Percentiles rank a stretch among this genome's conserved stretches.
These are phyloP conservation scores for Corythornis leucogaster DNA, from an alignment of 2,797 vertebrate genomes.

Conservation along the genomic window DNA sequence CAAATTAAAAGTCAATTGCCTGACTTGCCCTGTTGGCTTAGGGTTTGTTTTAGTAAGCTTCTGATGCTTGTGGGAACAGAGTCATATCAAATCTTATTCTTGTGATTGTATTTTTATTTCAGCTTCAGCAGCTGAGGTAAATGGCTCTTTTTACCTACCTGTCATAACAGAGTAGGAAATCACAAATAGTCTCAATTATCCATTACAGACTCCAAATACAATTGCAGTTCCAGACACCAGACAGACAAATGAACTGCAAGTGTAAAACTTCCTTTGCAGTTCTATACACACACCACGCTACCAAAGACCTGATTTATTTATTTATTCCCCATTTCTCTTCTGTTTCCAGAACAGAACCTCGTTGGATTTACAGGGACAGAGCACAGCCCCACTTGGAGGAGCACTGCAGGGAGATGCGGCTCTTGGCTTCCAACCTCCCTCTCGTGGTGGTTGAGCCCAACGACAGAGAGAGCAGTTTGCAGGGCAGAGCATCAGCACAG, in stretches of 20 bases:
- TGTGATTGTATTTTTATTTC: not conserved
- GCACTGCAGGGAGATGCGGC: fast-evolving
- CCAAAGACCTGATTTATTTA: fast-evolving
- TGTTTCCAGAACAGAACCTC: fast-evolving
- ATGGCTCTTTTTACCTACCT: not conserved
- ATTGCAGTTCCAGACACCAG: not conserved
- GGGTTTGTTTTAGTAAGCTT: not conserved
- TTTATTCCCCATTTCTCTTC: not conserved
- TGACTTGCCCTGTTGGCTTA: not conserved
- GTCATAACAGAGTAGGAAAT: not conserved
- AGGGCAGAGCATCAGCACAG: not conserved
- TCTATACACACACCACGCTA: not conserved
- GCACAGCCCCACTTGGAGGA: fast-evolving
- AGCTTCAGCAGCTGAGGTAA: not conserved
- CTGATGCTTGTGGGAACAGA: not conserved
- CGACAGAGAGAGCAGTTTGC: fast-evolving
- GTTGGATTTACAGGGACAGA: fast-evolving
- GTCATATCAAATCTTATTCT: not conserved
- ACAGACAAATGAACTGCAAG: not conserved
- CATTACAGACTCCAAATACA: not conserved
- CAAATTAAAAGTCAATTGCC: not conserved
- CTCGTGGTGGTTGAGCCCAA: not conserved
- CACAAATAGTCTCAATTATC: not conserved
- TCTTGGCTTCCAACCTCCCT: not conserved
- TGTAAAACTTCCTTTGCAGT: not conserved